Evolutionary conservation across 1,140 invertebrate genomes (phyloP).

Genomic region (Brachionus rubens): DNA sequence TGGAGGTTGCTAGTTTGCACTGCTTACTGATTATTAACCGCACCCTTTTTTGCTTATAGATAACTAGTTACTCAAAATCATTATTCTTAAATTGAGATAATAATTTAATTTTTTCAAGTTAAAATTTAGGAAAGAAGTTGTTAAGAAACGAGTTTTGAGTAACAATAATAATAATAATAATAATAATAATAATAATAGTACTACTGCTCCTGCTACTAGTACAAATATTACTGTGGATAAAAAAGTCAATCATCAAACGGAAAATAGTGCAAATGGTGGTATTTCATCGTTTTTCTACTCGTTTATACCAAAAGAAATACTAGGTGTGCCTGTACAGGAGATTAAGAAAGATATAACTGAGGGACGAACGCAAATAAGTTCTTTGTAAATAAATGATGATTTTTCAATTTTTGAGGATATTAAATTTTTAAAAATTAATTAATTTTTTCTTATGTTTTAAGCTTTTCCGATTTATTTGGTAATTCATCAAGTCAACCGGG

Average conservation of each 20-base stretch:
- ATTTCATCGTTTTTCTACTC: constrained; percentile 14
- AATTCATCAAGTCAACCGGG: background rate
- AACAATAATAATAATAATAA: background rate
- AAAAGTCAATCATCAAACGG: too few relatives aligned
- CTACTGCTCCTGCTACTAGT: too few relatives aligned
- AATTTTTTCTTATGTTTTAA: constrained; percentile 9
- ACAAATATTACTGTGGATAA: too few relatives aligned
- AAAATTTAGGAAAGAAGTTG: background rate
- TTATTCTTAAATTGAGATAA: background rate
- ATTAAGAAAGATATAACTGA: constrained; percentile 43
- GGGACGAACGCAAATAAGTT: constrained; percentile 17
- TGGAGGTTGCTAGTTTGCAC: too few relatives aligned
- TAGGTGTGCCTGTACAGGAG: constrained; percentile 26
- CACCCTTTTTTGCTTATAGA: background rate
- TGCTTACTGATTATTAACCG: constrained; percentile 18
- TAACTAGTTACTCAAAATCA: background rate
- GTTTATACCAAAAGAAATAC: constrained; percentile 25
- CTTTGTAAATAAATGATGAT: constrained; percentile 27
- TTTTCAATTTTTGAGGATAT: background rate
- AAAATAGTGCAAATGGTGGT: background rate
- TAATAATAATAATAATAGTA: too few relatives aligned
- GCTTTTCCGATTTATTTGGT: constrained; percentile 46
- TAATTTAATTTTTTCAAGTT: background rate
- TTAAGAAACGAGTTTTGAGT: background rate
- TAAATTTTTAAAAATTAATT: background rate